Percentiles rank a stretch among this genome's conserved stretches.
phyloP scores from a whole-genome alignment of 2,113 vertebrate genomes.

The Nothocercus nigrocapillus region DNA sequence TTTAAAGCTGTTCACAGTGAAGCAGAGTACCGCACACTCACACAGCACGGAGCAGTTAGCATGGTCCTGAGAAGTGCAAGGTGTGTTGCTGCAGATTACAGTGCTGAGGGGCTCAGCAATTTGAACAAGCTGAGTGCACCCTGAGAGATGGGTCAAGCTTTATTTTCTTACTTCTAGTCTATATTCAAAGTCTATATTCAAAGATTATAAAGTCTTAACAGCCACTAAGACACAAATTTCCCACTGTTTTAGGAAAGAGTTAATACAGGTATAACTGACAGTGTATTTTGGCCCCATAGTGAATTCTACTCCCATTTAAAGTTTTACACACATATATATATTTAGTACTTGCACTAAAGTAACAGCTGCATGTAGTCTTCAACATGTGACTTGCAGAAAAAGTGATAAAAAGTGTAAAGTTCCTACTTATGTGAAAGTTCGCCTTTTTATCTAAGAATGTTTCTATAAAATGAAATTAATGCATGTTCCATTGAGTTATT shows the following conservation, averaged over 20 bases:
- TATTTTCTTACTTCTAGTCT: background rate
- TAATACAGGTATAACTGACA: background rate
- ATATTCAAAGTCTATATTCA: fast-evolving
- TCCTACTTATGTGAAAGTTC: background rate
- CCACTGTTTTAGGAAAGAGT: fast-evolving
- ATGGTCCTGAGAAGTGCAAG: background rate
- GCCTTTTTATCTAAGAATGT: background rate
- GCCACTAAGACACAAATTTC: background rate
- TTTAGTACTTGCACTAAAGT: background rate
- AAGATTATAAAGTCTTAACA: background rate
- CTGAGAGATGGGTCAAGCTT: background rate
- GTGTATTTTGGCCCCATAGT: background rate
- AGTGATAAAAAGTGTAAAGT: background rate
- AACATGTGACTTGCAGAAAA: background rate
- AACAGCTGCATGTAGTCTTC: background rate
- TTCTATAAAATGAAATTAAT: background rate
- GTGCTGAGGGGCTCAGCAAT: background rate
- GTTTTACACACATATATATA: background rate
- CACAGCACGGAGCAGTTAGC: background rate
- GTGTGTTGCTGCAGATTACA: background rate
- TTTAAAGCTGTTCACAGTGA: background rate
- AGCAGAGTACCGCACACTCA: background rate
- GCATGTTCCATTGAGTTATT: background rate
- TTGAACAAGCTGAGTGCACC: background rate
- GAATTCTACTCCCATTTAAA: background rate